These are phyloP conservation scores for Craseonycteris thonglongyai DNA, from an alignment of 2,113 vertebrate genomes.

Conservation along the genomic window DNA sequence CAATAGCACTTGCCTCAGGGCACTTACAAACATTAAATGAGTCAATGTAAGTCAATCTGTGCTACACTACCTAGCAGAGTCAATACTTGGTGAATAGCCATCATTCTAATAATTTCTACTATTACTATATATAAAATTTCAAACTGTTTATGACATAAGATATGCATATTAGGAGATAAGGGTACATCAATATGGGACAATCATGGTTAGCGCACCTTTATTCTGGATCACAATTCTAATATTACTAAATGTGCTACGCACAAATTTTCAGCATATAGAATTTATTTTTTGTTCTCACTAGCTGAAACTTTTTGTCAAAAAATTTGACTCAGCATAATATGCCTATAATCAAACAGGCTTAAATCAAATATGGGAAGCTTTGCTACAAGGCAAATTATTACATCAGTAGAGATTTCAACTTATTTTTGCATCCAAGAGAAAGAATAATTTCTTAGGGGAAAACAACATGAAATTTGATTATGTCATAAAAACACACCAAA, in stretches of 20 bases:
- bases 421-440: neutral
- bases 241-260: neutral
- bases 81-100: neutral
- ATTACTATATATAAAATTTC: neutral
- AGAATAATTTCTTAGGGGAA: neutral
- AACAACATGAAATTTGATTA: neutral
- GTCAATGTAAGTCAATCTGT: neutral
- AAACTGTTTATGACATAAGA: neutral
- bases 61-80: neutral
- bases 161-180: neutral
- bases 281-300: neutral
- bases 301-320: neutral
- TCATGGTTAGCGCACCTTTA: neutral
- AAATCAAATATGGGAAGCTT: neutral
- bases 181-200: neutral
- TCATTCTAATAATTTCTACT: neutral
- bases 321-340: neutral
- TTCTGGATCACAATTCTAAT: neutral
- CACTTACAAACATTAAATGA: neutral
- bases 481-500: neutral
- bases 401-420: neutral
- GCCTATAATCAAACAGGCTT: neutral
- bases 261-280: neutral
- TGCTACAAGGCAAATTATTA: neutral
- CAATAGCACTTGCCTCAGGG: neutral